Percentiles rank a stretch among this genome's conserved stretches.
phyloP scores from a whole-genome alignment of 2,888 invertebrate genomes.

The Herminia tarsipennalis region DNA sequence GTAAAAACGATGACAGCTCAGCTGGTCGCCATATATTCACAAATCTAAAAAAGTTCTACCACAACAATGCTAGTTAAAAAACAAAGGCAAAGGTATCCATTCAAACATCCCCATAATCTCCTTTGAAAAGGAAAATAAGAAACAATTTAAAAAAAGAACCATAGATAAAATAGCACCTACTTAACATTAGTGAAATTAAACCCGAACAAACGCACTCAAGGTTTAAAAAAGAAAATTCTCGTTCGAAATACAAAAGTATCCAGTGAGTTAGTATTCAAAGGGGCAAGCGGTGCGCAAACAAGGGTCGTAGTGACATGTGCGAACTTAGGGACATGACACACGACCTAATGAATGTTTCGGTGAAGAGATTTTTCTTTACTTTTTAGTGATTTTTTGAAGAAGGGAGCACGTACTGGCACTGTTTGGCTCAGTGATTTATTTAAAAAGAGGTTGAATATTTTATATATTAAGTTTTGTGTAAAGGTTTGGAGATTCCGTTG shows the following conservation, averaged over 20 bases:
- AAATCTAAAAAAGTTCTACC: too few species aligned
- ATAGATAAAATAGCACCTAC: background rate
- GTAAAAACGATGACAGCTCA: too few species aligned
- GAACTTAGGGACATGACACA: conserved; percentile 24
- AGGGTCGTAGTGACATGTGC: conserved; percentile 42
- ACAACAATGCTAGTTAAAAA: too few species aligned
- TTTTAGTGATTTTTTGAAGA: conserved; percentile 8
- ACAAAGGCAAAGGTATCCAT: too few species aligned
- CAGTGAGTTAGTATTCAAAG: conserved; percentile 42
- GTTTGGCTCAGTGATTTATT: conserved; percentile 2
- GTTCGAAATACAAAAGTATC: conserved; percentile 26
- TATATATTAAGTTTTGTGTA: too few species aligned
- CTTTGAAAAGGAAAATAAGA: too few species aligned
- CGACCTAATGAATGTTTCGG: conserved; percentile 25
- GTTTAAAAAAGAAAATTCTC: conserved; percentile 19
- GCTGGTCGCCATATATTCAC: too few species aligned
- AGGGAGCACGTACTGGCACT: conserved; percentile 1
- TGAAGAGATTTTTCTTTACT: conserved; percentile 1
- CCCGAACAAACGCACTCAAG: background rate
- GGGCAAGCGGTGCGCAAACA: conserved; percentile 36
- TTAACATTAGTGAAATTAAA: conserved; percentile 10
- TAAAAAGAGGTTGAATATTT: background rate
- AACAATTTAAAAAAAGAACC: too few species aligned
- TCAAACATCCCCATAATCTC: too few species aligned
- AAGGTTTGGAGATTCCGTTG: too few species aligned